These are phyloP conservation scores for Helicoverpa assulta DNA, from an alignment of 2,888 invertebrate species.

Conservation along the genomic window DNA sequence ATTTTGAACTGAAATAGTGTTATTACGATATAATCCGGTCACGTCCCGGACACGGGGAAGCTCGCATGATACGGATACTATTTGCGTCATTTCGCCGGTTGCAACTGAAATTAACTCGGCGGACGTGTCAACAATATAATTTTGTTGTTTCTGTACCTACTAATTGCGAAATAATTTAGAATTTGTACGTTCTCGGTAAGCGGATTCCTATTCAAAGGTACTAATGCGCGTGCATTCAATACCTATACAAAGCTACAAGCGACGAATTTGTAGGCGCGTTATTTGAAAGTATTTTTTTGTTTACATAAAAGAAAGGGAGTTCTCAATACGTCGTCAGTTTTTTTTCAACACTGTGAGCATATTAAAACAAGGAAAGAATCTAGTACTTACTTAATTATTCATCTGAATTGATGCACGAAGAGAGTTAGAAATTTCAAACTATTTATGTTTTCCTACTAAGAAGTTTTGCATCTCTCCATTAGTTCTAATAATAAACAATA, in stretches of 20 bases:
- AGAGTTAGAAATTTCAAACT: no score
- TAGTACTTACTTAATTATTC: no score
- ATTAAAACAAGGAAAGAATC: no score
- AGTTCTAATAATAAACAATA: slow-evolving; percentile 17
- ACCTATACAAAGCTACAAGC: not conserved
- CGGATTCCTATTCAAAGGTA: not conserved
- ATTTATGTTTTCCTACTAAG: no score
- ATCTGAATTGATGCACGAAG: no score
- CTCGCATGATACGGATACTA: slow-evolving; percentile 32
- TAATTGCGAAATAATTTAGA: slow-evolving; percentile 11
- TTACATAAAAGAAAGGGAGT: no score
- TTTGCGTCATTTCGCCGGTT: slow-evolving; percentile 16
- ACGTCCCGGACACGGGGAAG: slow-evolving; percentile 38
- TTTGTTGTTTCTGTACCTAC: not conserved
- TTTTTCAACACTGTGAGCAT: no score
- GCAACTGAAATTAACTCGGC: slow-evolving; percentile 20
- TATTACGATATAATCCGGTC: slow-evolving; percentile 51
- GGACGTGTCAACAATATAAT: slow-evolving; percentile 2
- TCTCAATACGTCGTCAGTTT: no score
- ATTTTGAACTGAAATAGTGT: slow-evolving; percentile 41
- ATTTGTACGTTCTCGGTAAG: not conserved
- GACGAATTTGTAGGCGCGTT: no score
- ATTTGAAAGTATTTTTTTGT: no score
- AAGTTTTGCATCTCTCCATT: not conserved
- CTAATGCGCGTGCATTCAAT: not conserved